A percentile compares a stretch with the other conserved stretches of the same genome.
phyloP scores from a whole-genome alignment of 2,888 invertebrate species.

The Synanthedon myopaeformis region DNA sequence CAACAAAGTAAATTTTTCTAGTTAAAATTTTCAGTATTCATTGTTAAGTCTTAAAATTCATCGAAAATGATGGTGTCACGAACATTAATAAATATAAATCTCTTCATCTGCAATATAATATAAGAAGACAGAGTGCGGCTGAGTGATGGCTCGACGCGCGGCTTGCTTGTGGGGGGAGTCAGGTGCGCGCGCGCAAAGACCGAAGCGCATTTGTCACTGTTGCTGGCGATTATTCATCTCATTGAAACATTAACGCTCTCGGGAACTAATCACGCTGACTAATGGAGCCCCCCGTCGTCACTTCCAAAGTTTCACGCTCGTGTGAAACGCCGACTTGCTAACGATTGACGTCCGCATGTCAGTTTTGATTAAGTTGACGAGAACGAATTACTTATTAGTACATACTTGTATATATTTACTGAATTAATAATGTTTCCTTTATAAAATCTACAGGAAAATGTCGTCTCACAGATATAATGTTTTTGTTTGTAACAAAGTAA shows the following conservation, averaged over 20 bases:
- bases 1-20: too few relatives aligned
- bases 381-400: constrained; percentile 28
- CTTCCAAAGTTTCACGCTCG: constrained; percentile 60
- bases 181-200: constrained; percentile 60
- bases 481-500: too few relatives aligned
- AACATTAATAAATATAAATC: constrained; percentile 62
- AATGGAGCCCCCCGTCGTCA: constrained; percentile 69
- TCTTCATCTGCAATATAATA: constrained; percentile 55
- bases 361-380: constrained; percentile 36
- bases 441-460: too few relatives aligned
- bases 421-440: too few relatives aligned
- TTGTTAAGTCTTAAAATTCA: not conserved
- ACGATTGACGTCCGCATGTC: constrained; percentile 31
- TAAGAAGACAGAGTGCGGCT: constrained; percentile 30
- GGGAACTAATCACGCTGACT: constrained; percentile 68
- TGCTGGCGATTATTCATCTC: constrained; percentile 65
- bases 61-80: constrained; percentile 28
- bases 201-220: constrained; percentile 65
- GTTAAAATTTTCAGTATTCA: too few relatives aligned
- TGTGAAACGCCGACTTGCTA: constrained; percentile 26
- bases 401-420: not conserved
- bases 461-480: too few relatives aligned
- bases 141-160: constrained; percentile 47
- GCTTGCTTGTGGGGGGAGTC: constrained; percentile 46
- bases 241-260: constrained; percentile 66